Evolutionary conservation across 1,140 invertebrate species (phyloP), one percentile per base, ranked within the genome.

Genomic region (Lithobius niger): DNA sequence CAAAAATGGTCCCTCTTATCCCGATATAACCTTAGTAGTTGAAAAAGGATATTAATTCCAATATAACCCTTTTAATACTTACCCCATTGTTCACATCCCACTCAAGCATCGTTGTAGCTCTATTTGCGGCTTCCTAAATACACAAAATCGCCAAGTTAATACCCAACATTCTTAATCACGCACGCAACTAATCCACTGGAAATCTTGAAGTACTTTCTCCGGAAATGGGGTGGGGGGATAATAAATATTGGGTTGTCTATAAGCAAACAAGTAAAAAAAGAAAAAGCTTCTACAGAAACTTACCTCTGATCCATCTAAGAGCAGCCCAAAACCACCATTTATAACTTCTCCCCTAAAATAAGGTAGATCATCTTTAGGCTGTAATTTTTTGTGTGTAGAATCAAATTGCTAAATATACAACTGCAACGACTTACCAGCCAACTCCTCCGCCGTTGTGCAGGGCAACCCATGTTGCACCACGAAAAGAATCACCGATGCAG

Each of bases 11-110:
- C 18, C 13, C 22, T 6, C 6, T 45, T 45, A 45, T 45, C 27
- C 13, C 3, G 10, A 25, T 22, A 4, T 3, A 22, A 49, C 10
- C 10, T 49, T 22, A 4, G 13, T 6, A 25, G 27, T 10, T 26
- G 15, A 25, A 6, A 49, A 49, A 22, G 13, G 3, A 49, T 10
- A 27, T 22, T 25, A 49, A 36, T 36, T 36, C n/a, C 6, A n/a
- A 48, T 10, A 25, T 6, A 48, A 36, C 6, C 6, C 6, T 28
- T 26, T 27, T 6, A 25, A 21, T 10, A 43, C 53, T 60, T 31
- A 82, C 78, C 55, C 81, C 81, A 67, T 83, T 82, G 16, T 73
- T 71, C 13, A 83, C 81, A 71, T 83, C 81, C 81, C 81, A 83
- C n/a, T 68, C 62, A 15, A 83, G 63, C 73, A 83, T 76, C 10